phyloP scores from a whole-genome alignment of 92 coral and sea anemone species.

The Epizoanthus ramosus region DNA sequence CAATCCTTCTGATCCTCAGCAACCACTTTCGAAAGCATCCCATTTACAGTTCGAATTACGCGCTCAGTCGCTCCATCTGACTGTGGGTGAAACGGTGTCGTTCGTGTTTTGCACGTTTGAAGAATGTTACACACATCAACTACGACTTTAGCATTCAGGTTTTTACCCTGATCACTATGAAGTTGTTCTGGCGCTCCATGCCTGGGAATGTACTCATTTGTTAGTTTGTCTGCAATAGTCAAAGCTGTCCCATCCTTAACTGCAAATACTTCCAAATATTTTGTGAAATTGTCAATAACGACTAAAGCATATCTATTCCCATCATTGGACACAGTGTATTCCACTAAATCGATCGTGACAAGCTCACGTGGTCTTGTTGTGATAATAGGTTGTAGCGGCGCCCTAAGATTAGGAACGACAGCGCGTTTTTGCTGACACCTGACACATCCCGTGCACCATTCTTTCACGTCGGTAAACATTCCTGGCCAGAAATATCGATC shows the following conservation, averaged over 20 bases:
- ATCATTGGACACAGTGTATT: conserved; percentile 9
- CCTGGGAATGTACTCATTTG: conserved; percentile 35
- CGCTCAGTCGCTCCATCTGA: too few relatives aligned
- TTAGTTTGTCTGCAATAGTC: conserved; percentile 32
- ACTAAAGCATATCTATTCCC: too few relatives aligned
- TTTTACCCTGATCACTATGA: conserved; percentile 53
- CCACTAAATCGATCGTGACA: conserved; percentile 30
- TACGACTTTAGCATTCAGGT: not conserved
- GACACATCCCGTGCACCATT: conserved; percentile 22
- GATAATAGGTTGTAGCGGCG: conserved; percentile 41
- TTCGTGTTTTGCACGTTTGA: too few relatives aligned
- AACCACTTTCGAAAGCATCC: too few relatives aligned
- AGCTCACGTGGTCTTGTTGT: conserved; percentile 36
- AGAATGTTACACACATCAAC: not conserved
- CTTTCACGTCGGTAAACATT: conserved; percentile 33
- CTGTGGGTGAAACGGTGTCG: too few relatives aligned
- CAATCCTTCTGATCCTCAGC: too few relatives aligned
- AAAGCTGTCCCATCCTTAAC: not conserved
- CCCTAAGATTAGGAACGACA: conserved; percentile 28
- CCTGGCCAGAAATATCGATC: conserved; percentile 29
- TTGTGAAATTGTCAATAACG: not conserved
- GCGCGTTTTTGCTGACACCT: conserved; percentile 13
- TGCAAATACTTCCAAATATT: not conserved
- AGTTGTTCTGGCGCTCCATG: conserved; percentile 60
- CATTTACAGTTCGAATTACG: too few relatives aligned